Evolutionary conservation across 2,113 vertebrate genomes (phyloP).

Genomic region (Notarius quadriscutis): DNA sequence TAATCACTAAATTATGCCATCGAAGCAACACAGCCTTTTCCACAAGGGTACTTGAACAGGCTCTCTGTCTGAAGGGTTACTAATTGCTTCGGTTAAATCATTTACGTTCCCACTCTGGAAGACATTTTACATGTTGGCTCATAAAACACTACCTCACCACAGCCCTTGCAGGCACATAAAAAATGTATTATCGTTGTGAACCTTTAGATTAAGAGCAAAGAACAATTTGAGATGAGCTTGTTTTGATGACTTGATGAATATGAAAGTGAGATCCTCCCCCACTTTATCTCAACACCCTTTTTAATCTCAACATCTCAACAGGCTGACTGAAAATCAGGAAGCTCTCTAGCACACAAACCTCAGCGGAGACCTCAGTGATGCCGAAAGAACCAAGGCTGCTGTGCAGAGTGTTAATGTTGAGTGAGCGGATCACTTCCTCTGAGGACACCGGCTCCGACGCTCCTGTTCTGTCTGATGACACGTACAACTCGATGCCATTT

Average conservation of each 20-base stretch:
- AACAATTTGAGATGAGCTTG: neutral
- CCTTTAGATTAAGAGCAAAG: neutral
- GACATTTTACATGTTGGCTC: neutral
- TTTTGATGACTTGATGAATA: neutral
- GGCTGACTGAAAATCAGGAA: too few species aligned
- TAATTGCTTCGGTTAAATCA: slow-evolving; percentile 20
- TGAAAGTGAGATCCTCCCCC: neutral
- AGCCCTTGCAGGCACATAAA: neutral
- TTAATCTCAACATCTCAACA: too few species aligned
- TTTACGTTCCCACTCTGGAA: neutral
- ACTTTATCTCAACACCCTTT: neutral
- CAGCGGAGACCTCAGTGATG: slow-evolving; percentile 85
- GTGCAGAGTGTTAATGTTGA: slow-evolving; percentile 85
- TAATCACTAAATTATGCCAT: neutral
- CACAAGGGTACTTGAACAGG: neutral
- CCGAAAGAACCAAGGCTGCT: slow-evolving; percentile 86
- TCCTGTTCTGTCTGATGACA: slow-evolving; percentile 81
- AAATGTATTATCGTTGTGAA: neutral
- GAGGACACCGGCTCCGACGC: slow-evolving; percentile 77
- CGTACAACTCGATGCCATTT: slow-evolving; percentile 91
- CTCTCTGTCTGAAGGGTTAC: neutral
- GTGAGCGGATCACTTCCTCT: slow-evolving; percentile 88
- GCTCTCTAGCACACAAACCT: slow-evolving; percentile 73
- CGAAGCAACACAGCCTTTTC: neutral
- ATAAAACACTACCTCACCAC: neutral